phyloP scores from a whole-genome alignment of 2,113 vertebrate species.

The Zosterops pallidus region DNA sequence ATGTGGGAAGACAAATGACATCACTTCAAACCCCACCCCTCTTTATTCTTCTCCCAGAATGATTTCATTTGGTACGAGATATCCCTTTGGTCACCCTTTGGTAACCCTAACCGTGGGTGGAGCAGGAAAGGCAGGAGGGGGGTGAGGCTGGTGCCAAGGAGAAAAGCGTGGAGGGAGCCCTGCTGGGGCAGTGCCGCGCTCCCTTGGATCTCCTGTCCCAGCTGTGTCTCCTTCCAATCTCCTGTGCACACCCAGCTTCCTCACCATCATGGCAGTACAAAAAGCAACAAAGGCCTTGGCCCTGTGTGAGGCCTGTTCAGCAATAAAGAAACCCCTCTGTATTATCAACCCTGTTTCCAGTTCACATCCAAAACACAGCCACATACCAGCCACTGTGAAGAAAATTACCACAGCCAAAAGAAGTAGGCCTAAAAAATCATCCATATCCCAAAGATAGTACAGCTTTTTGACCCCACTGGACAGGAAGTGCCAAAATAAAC shows the following conservation, averaged over 20 bases:
- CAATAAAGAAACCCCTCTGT: not conserved
- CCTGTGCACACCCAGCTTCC: too few species aligned
- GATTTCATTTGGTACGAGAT: not conserved
- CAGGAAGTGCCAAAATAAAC: not conserved
- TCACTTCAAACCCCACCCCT: not conserved
- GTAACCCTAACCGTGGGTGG: too few species aligned
- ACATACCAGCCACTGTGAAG: not conserved
- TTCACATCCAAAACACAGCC: not conserved
- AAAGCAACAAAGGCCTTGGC: not conserved
- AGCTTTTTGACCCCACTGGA: not conserved
- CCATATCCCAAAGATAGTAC: not conserved
- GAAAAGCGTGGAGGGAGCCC: not conserved
- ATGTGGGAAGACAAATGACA: not conserved
- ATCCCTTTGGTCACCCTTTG: not conserved
- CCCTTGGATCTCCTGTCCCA: not conserved
- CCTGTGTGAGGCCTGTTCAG: not conserved
- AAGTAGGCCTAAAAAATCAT: not conserved
- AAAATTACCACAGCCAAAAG: not conserved
- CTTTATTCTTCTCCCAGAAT: not conserved
- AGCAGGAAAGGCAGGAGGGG: not conserved
- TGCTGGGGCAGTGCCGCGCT: rapidly evolving
- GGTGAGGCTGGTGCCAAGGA: too few species aligned
- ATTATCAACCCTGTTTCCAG: not conserved
- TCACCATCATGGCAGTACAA: not conserved
- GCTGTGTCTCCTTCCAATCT: not conserved